Evolutionary conservation across 2,113 vertebrate genomes (phyloP).

Genomic region (Macroglossus sobrinus): DNA sequence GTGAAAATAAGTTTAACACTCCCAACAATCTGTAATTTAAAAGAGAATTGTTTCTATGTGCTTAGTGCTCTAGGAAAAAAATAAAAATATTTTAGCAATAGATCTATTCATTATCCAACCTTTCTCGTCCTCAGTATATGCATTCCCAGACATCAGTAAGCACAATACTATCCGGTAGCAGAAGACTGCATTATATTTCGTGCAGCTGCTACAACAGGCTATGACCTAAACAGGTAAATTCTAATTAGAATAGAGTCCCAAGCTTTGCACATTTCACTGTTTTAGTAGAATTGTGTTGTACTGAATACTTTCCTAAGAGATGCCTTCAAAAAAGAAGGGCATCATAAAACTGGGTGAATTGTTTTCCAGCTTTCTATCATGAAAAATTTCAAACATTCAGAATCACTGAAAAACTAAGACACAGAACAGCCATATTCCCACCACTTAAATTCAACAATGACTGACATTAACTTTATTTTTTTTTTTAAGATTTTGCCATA

Average conservation of each 20-base stretch:
- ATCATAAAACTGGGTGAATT: background rate
- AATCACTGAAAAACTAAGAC: background rate
- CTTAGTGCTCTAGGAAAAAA: background rate
- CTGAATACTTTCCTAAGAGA: background rate
- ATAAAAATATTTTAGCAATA: background rate
- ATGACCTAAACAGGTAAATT: background rate
- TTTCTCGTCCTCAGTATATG: background rate
- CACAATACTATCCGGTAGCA: background rate
- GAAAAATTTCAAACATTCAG: background rate
- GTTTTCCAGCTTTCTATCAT: background rate
- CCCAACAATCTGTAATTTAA: background rate
- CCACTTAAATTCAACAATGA: background rate
- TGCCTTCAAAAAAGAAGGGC: background rate
- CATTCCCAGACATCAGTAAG: background rate
- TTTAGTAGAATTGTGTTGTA: background rate
- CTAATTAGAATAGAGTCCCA: background rate
- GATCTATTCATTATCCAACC: background rate
- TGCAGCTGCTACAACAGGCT: background rate
- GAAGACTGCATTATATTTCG: background rate
- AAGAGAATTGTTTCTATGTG: background rate
- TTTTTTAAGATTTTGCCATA: background rate
- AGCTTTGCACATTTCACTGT: background rate
- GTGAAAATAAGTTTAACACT: background rate
- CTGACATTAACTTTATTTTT: background rate
- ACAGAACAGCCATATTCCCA: background rate